A percentile compares a stretch with the other conserved stretches of the same genome.
Conservation (phyloP, 2,113 vertebrate species). For the Amphiprion percula region DNA sequence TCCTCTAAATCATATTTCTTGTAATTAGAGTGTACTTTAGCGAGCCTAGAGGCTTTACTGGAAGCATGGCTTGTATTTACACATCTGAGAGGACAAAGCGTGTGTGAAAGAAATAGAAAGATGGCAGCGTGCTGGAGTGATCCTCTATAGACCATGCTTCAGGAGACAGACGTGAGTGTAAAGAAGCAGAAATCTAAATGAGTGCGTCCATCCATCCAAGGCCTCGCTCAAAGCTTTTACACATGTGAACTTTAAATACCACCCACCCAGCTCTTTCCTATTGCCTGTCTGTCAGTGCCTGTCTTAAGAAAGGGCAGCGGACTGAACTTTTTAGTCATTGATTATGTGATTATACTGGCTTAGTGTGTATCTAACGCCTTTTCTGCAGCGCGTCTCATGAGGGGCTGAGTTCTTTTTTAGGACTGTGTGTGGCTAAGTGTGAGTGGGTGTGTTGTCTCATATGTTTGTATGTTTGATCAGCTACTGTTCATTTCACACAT, state of each 20-base stretch:
- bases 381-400: conserved; percentile 42
- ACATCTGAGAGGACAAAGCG: conserved; percentile 65
- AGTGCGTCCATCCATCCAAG: conserved; percentile 60
- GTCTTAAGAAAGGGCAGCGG: conserved; percentile 68
- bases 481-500: conserved; percentile 22
- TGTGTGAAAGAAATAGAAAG: conserved; percentile 26
- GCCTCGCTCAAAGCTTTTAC: conserved; percentile 62
- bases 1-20: conserved; percentile 63
- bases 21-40: conserved; percentile 66
- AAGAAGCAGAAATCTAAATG: conserved; percentile 76
- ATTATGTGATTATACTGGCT: conserved; percentile 68
- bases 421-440: conserved; percentile 19
- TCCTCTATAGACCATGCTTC: conserved; percentile 54
- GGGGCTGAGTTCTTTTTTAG: conserved; percentile 18
- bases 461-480: conserved; percentile 27
- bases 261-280: conserved; percentile 63
- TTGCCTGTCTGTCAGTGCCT: conserved; percentile 57
- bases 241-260: conserved; percentile 80
- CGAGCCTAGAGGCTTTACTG: conserved; percentile 69
- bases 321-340: conserved; percentile 71
- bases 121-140: conserved; percentile 44
- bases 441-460: conserved; percentile 44
- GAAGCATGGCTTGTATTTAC: conserved; percentile 70
- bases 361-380: conserved; percentile 28
- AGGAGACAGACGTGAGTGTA: conserved; percentile 49